Base-by-base conservation (phyloP, 2,113 vertebrate species). In the Microcebus tavaratra region DNA sequence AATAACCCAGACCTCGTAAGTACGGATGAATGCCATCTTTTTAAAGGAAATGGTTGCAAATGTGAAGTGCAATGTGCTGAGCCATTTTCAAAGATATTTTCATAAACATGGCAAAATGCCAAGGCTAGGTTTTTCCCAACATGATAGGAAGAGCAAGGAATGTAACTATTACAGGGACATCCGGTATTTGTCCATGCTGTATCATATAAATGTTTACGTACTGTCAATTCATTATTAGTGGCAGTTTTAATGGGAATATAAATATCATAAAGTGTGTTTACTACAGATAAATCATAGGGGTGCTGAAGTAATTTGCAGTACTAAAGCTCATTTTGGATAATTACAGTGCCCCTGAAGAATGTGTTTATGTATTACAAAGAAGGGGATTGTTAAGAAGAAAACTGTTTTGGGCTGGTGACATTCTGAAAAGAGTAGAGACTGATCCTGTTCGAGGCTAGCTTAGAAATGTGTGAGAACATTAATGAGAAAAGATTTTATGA, bases 201-300 rank as follows among this genome's bases (percentile, higher is more conserved):
- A 97, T 97, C 96, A 90, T 95, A 97, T 96, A 98, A 98, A 98
- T 98, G 98, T 98, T 98, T 98, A 98, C 31, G 23, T 95, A 88
- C 85, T 97, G 88, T 96, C 86, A 14, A 95, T 97, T 98, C 94
- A 96, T 98, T 98, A 98, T 97, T 98, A 98, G 95, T 97, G 73
- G 89, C 96, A 76, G 88, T 98, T 98, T 98, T 98, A 98, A 98
- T 97, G 98, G 86, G 97, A 98, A 95, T 98, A 98, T 98, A 98
- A 98, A 98, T 98, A 98, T 98, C 98, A 98, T 95, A 97, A 98
- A 98, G 97, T 94, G 70, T 98, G 98, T 98, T 98, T 98, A 98
- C 79, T 92, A 97, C 97, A 98, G 98, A 98, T 98, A 98, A 98
- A 98, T 99, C 98, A 98, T 97, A 98, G 97, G 94, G 93, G 92